Evolutionary conservation across 2,888 invertebrate genomes (phyloP).

Genomic region (Thereva nobilitata): DNA sequence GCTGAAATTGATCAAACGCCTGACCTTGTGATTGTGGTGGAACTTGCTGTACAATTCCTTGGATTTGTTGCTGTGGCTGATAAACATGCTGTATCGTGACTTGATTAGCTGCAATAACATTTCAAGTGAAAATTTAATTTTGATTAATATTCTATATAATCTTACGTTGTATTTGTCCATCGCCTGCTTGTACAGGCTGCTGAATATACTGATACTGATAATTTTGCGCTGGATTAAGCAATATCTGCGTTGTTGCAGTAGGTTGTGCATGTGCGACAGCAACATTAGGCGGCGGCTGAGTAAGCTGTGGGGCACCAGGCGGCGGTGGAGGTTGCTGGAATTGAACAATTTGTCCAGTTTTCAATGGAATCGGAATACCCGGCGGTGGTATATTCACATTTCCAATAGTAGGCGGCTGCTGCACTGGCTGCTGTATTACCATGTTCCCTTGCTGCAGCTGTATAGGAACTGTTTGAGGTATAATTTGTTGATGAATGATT

Average conservation of each 20-base stretch:
- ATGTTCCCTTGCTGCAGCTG: conserved; percentile 46
- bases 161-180: conserved; percentile 40
- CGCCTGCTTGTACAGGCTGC: conserved; percentile 38
- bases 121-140: conserved; percentile 1
- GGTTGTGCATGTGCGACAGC: conserved; percentile 41
- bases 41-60: conserved; percentile 42
- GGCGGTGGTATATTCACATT: conserved; percentile 44
- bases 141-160: neutral
- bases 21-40: conserved; percentile 21
- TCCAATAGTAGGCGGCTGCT: conserved; percentile 38
- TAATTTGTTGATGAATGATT: conserved; percentile 46
- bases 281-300: conserved; percentile 44
- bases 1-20: conserved; percentile 38
- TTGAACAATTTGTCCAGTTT: conserved; percentile 43
- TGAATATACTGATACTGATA: conserved; percentile 46
- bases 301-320: conserved; percentile 38
- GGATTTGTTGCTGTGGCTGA: conserved; percentile 44
- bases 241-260: conserved; percentile 41
- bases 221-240: conserved; percentile 44
- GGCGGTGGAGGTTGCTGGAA: conserved; percentile 43
- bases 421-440: conserved; percentile 43
- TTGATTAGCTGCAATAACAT: conserved; percentile 39
- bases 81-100: conserved; percentile 45
- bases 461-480: conserved; percentile 45
- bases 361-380: conserved; percentile 42